These are phyloP conservation scores for Stegostoma tigrinum DNA, from an alignment of 2,113 vertebrate genomes.

Conservation along the genomic window DNA sequence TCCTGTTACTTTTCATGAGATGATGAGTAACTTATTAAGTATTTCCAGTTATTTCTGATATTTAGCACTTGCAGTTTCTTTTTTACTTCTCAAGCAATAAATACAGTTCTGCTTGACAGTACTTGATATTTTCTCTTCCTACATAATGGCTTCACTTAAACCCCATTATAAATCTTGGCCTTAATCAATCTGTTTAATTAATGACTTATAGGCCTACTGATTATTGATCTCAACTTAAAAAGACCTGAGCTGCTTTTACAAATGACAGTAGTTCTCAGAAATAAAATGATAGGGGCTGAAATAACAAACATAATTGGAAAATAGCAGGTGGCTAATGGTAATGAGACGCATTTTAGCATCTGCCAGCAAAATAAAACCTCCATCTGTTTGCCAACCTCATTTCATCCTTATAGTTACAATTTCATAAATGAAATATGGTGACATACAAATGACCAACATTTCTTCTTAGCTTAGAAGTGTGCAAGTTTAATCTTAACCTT, in stretches of 20 bases:
- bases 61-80: background rate
- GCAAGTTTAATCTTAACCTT: background rate
- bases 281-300: background rate
- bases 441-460: background rate
- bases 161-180: background rate
- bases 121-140: background rate
- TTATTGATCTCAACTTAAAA: background rate
- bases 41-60: background rate
- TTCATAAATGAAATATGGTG: background rate
- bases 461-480: background rate
- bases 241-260: background rate
- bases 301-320: constrained; percentile 9
- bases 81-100: background rate
- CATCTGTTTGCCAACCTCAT: background rate
- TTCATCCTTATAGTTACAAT: background rate
- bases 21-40: background rate
- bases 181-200: background rate
- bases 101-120: background rate
- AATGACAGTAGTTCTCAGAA: background rate
- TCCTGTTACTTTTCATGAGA: background rate
- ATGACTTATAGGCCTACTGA: background rate
- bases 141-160: background rate
- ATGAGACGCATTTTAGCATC: background rate
- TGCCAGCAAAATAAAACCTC: background rate
- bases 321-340: constrained; percentile 14